Evolutionary conservation across 2,113 vertebrate species (phyloP), one percentile per base, ranked within the genome.

Genomic region (Pangasianodon hypophthalmus): DNA sequence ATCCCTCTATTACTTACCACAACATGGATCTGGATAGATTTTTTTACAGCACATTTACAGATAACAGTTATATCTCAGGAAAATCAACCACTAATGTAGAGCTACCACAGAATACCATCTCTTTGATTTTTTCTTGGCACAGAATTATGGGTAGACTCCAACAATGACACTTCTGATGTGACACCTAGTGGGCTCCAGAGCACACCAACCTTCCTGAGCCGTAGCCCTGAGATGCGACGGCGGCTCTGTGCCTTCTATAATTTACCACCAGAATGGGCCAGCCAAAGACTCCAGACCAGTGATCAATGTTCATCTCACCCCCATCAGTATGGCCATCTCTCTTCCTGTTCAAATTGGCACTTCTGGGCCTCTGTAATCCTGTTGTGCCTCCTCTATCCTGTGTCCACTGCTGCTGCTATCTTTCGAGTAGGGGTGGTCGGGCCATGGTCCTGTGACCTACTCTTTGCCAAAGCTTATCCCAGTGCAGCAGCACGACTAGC

Each of bases 401-500:
- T 54, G 16, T 90, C 88, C 2, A 87, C 93, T 44, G 93, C 92
- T 11, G 89, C 91, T 14, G 88, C 90, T 11, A 91, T 91, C 84
- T 96, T 96, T 85, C 94, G 85, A 60, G 92, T 97, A 0, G 96
- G 96, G 29, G 93, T 97, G 60, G 94, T 97, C 46, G 96, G 96
- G 6, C 96, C 96, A 0, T 97, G 96, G 96, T 93, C 92, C 5
- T 97, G 96, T 88, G 96, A 97, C 89, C 96, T 96, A 4, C 88
- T 96, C 7, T 96, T 96, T 90, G 94, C 94, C 13, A 97, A 96
- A 93, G 96, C 96, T 32, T 94, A 96, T 56, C 96, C 96, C n/a
- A 83, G 75, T 7, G 93, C 93, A 52, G 96, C 96, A 6, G 96
- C 96, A 24, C 95, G 93, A 87, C 93, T 97, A 7, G 96, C 96